Conservation (phyloP, 2,888 invertebrate genomes). For the Agrochola macilenta region DNA sequence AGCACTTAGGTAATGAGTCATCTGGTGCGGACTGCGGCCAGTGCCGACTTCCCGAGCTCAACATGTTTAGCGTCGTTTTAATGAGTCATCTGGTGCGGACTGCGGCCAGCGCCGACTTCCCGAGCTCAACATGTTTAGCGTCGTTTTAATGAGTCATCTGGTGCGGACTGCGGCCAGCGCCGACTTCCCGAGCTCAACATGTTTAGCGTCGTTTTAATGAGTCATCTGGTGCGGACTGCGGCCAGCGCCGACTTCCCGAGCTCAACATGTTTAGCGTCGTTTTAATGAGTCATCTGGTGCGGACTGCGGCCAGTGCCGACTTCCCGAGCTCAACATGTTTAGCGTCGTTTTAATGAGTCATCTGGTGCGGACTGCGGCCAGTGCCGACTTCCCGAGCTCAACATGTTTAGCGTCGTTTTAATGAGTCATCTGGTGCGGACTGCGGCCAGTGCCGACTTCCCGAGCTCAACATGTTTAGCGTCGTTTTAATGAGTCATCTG, state of each 20-base stretch:
- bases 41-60: constrained; percentile 17
- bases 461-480: constrained; percentile 5
- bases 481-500: constrained; percentile 7
- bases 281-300: constrained; percentile 7
- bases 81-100: constrained; percentile 5
- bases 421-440: constrained; percentile 6
- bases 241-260: constrained; percentile 13
- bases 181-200: constrained; percentile 15
- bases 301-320: constrained; percentile 12
- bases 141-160: constrained; percentile 7
- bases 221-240: background rate
- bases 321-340: constrained; percentile 2
- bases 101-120: constrained; percentile 12
- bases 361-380: background rate
- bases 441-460: constrained; percentile 12
- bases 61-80: no score
- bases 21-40: background rate
- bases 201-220: constrained; percentile 2
- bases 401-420: constrained; percentile 1
- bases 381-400: constrained; percentile 17
- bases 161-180: background rate
- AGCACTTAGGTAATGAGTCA: constrained; percentile 27
- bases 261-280: constrained; percentile 6
- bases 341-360: constrained; percentile 6
- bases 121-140: constrained; percentile 5